Evolutionary conservation across 30 jellyfish, hydroid and myxozoan species (phyloP), one percentile per base, ranked within the genome.

Genomic region (Turritopsis dohrnii): DNA sequence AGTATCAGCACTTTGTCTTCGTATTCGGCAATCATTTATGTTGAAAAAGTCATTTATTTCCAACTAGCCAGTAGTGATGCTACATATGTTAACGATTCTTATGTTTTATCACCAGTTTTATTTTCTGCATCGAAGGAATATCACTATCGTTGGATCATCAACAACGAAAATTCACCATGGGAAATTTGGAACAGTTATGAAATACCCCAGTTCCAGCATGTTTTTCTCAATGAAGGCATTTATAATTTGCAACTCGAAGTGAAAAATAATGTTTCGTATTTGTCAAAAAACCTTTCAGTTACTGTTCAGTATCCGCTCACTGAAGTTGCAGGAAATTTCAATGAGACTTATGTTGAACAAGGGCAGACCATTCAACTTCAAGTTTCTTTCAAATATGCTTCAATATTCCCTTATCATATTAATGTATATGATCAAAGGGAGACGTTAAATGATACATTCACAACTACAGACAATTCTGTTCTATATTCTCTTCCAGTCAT

Each of bases 291-390:
- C 16, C 65, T 87, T 8, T 13, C 72, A 25, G 82, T 91, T 18
- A 41, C 41, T 72, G 95, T 87, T 18, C 95, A 91, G 26, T 28
- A 87, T 41, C 79, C 89, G 22, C 84, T 88, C 28, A 31, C 65
- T 27, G 69, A n/a, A 18, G 82, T 69, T 27, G 9, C 16, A n/a
- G 28, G 28, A 27, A 23, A 17, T n/a, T 41, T 41, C 60, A 69
- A 27, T 69, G 8, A n/a, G 77, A 69, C 16, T 27, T 7, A 69
- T 69, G 77, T 27, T 19, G 22, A 69, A 69, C 28, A 17, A 69
- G 30, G 30, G 31, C 28, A 69, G 30, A n/a, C 77, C 9, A n/a
- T 69, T 69, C 30, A 0, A n/a, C 31, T 69, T 69, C 28, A 69
- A n/a, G 30, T 69, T 8, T n/a, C 77, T n/a, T 69, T n/a, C 30